phyloP scores from a whole-genome alignment of 2,888 invertebrate species.

The Teinopalpus imperialis region DNA sequence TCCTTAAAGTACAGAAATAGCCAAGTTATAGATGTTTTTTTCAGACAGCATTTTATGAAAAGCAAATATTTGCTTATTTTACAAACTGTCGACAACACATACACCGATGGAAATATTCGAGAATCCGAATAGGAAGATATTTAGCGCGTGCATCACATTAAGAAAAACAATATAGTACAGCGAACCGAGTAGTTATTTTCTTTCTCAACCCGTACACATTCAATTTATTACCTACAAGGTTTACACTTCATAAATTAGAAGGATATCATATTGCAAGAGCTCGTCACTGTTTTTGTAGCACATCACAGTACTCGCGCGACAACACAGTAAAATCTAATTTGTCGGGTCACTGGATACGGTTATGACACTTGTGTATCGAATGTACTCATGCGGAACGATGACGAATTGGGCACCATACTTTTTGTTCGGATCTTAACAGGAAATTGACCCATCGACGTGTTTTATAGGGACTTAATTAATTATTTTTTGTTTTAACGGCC shows the following conservation, averaged over 20 bases:
- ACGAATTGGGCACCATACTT: constrained; percentile 42
- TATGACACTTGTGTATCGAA: constrained; percentile 43
- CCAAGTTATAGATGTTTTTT: too few relatives aligned
- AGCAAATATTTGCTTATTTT: too few relatives aligned
- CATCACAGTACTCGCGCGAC: neutral
- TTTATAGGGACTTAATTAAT: constrained; percentile 45
- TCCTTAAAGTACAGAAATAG: too few relatives aligned
- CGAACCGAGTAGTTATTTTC: too few relatives aligned
- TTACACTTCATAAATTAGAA: constrained; percentile 3
- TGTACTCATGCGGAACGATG: constrained; percentile 47
- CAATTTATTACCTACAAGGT: neutral
- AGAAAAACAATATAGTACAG: too few relatives aligned
- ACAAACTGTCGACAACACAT: too few relatives aligned
- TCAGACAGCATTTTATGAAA: too few relatives aligned
- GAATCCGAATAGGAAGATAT: too few relatives aligned
- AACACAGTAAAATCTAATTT: constrained; percentile 46
- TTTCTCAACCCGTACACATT: neutral
- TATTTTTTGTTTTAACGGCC: constrained; percentile 52
- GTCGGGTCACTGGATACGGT: constrained; percentile 57
- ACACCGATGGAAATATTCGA: too few relatives aligned
- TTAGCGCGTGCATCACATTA: too few relatives aligned
- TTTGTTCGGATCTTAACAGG: constrained; percentile 48
- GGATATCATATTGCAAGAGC: constrained; percentile 2
- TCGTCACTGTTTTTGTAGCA: neutral
- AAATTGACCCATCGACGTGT: constrained; percentile 44